Evolutionary conservation across 2,797 vertebrate species (phyloP).

Genomic region (Coendou prehensilis): DNA sequence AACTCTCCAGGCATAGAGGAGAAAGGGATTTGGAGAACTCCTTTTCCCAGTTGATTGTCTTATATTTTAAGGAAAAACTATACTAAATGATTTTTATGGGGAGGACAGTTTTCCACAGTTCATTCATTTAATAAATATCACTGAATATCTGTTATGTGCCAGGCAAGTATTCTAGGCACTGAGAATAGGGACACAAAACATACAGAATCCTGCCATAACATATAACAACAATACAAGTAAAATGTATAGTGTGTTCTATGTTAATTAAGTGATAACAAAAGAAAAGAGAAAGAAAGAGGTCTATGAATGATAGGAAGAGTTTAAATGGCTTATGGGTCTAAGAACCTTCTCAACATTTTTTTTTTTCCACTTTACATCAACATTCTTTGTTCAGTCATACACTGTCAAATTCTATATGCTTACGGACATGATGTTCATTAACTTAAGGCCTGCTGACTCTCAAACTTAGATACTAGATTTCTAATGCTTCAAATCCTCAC

Average conservation of each 20-base stretch:
- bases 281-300: not conserved
- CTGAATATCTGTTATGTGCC: not conserved
- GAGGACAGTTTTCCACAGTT: not conserved
- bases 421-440: slow-evolving; percentile 35
- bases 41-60: not conserved
- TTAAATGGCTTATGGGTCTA: not conserved
- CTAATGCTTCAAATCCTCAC: slow-evolving; percentile 62
- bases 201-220: not conserved
- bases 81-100: not conserved
- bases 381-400: not conserved
- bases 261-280: not conserved
- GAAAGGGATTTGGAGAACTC: not conserved
- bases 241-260: not conserved
- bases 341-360: not conserved
- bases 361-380: not conserved
- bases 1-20: not conserved
- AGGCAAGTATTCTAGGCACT: not conserved
- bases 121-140: not conserved
- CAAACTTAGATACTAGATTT: not conserved
- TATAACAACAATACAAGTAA: not conserved
- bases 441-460: not conserved
- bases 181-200: not conserved
- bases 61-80: not conserved
- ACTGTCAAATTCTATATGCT: not conserved
- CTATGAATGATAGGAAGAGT: not conserved